Evolutionary conservation across 2,113 vertebrate species (phyloP).

Genomic region (Pseudois nayaur): DNA sequence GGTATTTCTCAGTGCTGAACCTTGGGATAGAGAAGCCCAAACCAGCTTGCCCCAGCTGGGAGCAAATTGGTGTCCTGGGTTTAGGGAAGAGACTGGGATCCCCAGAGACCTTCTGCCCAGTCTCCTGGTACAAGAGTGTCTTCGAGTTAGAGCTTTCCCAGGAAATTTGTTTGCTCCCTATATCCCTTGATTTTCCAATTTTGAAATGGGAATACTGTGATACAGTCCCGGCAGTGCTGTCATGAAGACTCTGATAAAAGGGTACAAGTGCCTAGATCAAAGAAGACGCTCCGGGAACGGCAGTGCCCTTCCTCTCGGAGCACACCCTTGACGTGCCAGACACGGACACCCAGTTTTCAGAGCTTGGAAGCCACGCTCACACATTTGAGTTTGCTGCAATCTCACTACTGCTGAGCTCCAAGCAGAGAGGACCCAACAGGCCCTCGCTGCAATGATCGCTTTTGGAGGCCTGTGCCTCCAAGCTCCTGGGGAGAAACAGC

Average conservation of each 20-base stretch:
- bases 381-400: neutral
- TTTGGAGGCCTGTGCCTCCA: neutral
- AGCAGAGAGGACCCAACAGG: neutral
- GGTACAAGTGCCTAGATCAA: neutral
- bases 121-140: neutral
- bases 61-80: neutral
- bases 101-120: neutral
- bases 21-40: neutral
- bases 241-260: neutral
- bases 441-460: neutral
- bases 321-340: rapidly evolving
- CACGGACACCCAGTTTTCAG: neutral
- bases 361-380: neutral
- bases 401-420: neutral
- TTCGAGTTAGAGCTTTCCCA: neutral
- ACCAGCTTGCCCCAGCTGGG: neutral
- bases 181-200: neutral
- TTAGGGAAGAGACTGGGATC: neutral
- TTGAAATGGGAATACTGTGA: neutral
- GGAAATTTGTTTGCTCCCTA: no score
- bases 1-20: neutral
- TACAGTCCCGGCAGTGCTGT: no score
- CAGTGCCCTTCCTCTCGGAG: neutral
- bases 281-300: neutral
- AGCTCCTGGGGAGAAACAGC: neutral